Evolutionary conservation across 2,113 vertebrate genomes (phyloP).

Genomic region (Callipepla californica): DNA sequence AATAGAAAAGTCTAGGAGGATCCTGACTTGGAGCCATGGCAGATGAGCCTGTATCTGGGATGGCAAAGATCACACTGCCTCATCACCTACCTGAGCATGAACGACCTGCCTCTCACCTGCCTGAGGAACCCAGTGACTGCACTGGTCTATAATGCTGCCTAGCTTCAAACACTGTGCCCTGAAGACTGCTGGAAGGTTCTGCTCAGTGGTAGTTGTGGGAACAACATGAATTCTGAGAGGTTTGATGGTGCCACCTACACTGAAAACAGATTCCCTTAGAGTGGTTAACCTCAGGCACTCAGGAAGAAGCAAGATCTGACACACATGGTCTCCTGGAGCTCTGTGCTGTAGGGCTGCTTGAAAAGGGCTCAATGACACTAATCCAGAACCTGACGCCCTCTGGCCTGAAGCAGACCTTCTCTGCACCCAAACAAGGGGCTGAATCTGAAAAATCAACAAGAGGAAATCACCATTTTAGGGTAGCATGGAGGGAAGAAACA

Average conservation of each 20-base stretch:
- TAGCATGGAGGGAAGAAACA: neutral
- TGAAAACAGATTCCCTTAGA: neutral
- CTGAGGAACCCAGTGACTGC: neutral
- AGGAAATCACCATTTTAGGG: neutral
- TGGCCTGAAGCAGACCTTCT: neutral
- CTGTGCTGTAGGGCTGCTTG: rapidly evolving
- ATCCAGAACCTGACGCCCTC: neutral
- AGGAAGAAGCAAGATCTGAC: neutral
- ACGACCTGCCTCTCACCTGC: neutral
- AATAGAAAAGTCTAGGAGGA: neutral
- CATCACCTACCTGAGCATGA: rapidly evolving
- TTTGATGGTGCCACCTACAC: rapidly evolving
- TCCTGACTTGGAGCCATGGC: rapidly evolving
- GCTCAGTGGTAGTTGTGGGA: rapidly evolving
- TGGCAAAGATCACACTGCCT: neutral
- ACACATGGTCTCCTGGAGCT: neutral
- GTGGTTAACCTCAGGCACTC: neutral
- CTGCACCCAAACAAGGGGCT: neutral
- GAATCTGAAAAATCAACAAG: neutral
- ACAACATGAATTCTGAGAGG: neutral
- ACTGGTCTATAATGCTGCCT: neutral
- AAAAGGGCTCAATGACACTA: rapidly evolving
- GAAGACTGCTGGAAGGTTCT: neutral
- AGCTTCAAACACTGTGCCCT: rapidly evolving
- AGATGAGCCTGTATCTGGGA: neutral